Conservation (phyloP, 1,140 invertebrate genomes). For the Apolygus lucorum region DNA sequence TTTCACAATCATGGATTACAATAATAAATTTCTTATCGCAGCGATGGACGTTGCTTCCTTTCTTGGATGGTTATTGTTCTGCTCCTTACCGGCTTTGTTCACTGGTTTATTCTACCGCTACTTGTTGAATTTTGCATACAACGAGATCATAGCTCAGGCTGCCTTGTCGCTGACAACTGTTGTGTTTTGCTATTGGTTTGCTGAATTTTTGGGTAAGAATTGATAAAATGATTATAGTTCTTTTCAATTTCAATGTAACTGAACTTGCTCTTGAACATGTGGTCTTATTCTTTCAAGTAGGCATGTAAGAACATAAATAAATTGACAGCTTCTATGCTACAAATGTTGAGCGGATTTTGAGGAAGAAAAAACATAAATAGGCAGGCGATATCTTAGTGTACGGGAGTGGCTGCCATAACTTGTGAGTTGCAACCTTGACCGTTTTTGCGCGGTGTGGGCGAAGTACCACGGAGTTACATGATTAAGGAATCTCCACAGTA, state of each 20-base stretch:
- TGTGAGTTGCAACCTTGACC: too few relatives aligned
- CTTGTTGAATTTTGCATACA: neutral
- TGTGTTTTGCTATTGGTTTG: neutral
- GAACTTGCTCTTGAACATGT: neutral
- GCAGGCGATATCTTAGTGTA: too few relatives aligned
- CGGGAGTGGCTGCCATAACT: too few relatives aligned
- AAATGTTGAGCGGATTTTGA: too few relatives aligned
- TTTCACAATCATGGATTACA: too few relatives aligned
- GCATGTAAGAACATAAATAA: neutral
- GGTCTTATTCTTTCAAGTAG: neutral
- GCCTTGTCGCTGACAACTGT: neutral
- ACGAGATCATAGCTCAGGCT: neutral
- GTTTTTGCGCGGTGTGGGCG: too few relatives aligned
- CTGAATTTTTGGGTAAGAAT: neutral
- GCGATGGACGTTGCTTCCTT: neutral
- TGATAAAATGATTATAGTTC: neutral
- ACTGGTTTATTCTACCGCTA: neutral
- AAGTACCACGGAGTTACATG: too few relatives aligned
- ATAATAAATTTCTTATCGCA: neutral
- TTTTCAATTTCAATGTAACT: neutral
- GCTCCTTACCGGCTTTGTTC: neutral
- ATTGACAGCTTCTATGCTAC: neutral
- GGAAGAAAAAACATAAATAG: too few relatives aligned
- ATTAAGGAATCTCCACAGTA: too few relatives aligned
- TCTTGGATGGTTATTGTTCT: neutral